Percentiles rank a stretch among this genome's conserved stretches.
These are phyloP conservation scores for Dicycla oo DNA, from an alignment of 2,888 invertebrate genomes.

Conservation along the genomic window DNA sequence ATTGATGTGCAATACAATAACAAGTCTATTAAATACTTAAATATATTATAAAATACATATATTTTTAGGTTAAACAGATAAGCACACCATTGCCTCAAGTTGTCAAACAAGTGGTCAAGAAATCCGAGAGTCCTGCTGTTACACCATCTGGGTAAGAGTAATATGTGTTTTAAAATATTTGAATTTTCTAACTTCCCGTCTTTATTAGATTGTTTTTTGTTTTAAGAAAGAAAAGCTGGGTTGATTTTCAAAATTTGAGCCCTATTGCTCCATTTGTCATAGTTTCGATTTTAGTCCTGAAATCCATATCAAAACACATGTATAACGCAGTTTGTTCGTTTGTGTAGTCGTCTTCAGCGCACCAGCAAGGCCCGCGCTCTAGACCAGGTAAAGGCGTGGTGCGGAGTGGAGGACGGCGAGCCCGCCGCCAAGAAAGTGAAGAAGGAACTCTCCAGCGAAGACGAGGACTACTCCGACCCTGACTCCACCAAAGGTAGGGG, in stretches of 20 bases:
- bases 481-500: constrained; percentile 77
- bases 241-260: no score
- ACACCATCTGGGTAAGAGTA: constrained; percentile 85
- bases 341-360: constrained; percentile 92
- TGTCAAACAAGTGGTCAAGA: constrained; percentile 82
- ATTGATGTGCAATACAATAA: neutral
- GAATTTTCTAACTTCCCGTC: neutral
- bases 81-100: constrained; percentile 83
- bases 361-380: constrained; percentile 95
- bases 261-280: neutral
- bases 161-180: neutral
- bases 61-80: constrained; percentile 81
- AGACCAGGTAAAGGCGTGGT: constrained; percentile 96
- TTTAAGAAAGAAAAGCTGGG: no score
- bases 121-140: constrained; percentile 80
- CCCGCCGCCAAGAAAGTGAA: constrained; percentile 88
- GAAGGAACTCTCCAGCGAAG: constrained; percentile 88
- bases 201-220: no score
- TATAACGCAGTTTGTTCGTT: neutral
- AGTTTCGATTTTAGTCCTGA: neutral
- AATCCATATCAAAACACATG: neutral
- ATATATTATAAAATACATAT: no score
- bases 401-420: constrained; percentile 91
- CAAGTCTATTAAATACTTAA: no score
- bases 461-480: constrained; percentile 88